phyloP scores from a whole-genome alignment of 2,113 vertebrate genomes.

The Sterrhoptilus dennistouni region DNA sequence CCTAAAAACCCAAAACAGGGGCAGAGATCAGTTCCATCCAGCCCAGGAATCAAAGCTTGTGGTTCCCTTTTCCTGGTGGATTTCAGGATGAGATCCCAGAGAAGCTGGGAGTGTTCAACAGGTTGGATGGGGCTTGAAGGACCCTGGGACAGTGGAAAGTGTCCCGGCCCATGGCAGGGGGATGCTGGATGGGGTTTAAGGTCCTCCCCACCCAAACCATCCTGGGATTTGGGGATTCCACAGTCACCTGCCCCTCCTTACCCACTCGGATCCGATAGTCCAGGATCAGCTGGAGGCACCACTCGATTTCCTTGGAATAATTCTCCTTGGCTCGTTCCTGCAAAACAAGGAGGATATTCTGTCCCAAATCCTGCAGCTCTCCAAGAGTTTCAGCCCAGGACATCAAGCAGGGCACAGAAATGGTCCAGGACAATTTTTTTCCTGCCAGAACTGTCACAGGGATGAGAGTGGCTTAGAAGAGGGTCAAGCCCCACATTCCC shows the following conservation, averaged over 20 bases:
- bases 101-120: neutral
- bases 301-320: slow-evolving; percentile 78
- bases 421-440: rapidly evolving
- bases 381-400: neutral
- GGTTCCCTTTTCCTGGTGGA: rapidly evolving
- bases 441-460: neutral
- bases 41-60: neutral
- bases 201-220: neutral
- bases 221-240: neutral
- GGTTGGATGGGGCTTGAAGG: rapidly evolving
- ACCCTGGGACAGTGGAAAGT: rapidly evolving
- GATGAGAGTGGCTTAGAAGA: rapidly evolving
- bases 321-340: slow-evolving; percentile 82
- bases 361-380: neutral
- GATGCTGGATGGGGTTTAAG: rapidly evolving
- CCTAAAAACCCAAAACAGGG: slow-evolving; percentile 63
- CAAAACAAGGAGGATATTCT: neutral
- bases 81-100: neutral
- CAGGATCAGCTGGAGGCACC: slow-evolving; percentile 83
- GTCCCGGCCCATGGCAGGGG: neutral
- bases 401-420: neutral
- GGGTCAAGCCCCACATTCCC: too few species aligned
- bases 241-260: neutral
- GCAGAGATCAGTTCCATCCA: neutral
- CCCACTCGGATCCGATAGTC: slow-evolving; percentile 89